phyloP scores from a whole-genome alignment of 2,113 vertebrate species.

The Engystomops pustulosus region DNA sequence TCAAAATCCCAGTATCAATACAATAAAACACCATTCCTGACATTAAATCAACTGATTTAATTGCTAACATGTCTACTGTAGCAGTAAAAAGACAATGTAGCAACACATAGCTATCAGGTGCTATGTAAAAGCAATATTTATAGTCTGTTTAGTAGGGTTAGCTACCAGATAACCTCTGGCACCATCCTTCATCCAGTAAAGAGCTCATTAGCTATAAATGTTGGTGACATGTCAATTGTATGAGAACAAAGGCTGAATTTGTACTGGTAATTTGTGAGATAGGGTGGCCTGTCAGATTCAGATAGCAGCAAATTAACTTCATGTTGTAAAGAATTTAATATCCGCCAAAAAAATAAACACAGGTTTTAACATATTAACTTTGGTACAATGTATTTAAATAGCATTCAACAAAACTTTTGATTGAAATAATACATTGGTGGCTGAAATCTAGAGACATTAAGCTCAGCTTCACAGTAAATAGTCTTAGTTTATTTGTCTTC shows the following conservation, averaged over 20 bases:
- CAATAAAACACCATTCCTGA: slow-evolving; percentile 5
- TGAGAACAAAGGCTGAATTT: slow-evolving; percentile 75
- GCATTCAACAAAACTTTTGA: not conserved
- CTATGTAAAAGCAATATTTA: slow-evolving; percentile 77
- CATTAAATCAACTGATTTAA: slow-evolving; percentile 24
- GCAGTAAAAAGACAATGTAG: slow-evolving; percentile 55
- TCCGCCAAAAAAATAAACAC: slow-evolving; percentile 6
- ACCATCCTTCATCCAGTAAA: slow-evolving; percentile 69
- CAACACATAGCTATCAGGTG: slow-evolving; percentile 61
- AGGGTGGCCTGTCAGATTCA: slow-evolving; percentile 62
- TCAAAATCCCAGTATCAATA: not conserved
- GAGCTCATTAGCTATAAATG: slow-evolving; percentile 79
- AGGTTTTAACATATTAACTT: not conserved
- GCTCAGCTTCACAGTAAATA: slow-evolving; percentile 6
- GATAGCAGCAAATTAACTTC: slow-evolving; percentile 38
- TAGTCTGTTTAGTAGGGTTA: slow-evolving; percentile 75
- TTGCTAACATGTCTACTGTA: slow-evolving; percentile 3
- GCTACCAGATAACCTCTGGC: slow-evolving; percentile 79
- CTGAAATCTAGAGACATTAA: not conserved
- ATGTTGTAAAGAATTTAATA: slow-evolving; percentile 56
- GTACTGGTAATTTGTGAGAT: slow-evolving; percentile 69
- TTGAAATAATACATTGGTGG: not conserved
- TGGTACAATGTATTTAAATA: not conserved
- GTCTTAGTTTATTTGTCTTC: slow-evolving; percentile 29
- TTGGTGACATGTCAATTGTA: slow-evolving; percentile 78